Evolutionary conservation across 2,113 vertebrate genomes (phyloP).

Genomic region (Passer domesticus): DNA sequence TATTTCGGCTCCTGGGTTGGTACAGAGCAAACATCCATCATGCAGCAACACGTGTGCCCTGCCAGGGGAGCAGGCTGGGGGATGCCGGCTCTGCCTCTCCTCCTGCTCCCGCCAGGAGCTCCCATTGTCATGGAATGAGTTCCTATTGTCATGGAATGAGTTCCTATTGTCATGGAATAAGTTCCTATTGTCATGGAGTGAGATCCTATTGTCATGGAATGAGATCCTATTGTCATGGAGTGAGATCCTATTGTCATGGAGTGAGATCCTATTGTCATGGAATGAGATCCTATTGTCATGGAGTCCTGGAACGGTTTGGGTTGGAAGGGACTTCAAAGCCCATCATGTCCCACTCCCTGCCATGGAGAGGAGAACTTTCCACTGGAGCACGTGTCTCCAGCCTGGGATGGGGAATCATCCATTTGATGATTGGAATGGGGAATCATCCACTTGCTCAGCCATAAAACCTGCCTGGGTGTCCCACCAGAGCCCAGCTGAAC

Average conservation of each 20-base stretch:
- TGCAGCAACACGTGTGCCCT: neutral
- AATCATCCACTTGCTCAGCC: rapidly evolving
- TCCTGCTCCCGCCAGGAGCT: neutral
- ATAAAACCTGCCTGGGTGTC: rapidly evolving
- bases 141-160: neutral
- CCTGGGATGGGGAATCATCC: neutral
- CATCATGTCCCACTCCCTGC: neutral
- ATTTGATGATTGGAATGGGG: neutral
- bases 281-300: neutral
- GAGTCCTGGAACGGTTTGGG: neutral
- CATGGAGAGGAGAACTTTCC: rapidly evolving
- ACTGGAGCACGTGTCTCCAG: neutral
- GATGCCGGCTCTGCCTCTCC: neutral
- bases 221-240: neutral
- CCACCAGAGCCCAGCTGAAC: too few relatives aligned
- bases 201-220: neutral
- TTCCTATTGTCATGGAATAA: neutral
- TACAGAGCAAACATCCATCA: constrained; percentile 9
- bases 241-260: neutral
- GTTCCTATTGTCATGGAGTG: neutral
- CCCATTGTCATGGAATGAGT: rapidly evolving
- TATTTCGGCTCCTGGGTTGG: constrained; percentile 34
- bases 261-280: neutral
- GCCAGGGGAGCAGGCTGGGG: neutral
- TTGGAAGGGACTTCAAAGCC: neutral